Conservation (phyloP, 2,113 vertebrate genomes). For the Willisornis vidua region DNA sequence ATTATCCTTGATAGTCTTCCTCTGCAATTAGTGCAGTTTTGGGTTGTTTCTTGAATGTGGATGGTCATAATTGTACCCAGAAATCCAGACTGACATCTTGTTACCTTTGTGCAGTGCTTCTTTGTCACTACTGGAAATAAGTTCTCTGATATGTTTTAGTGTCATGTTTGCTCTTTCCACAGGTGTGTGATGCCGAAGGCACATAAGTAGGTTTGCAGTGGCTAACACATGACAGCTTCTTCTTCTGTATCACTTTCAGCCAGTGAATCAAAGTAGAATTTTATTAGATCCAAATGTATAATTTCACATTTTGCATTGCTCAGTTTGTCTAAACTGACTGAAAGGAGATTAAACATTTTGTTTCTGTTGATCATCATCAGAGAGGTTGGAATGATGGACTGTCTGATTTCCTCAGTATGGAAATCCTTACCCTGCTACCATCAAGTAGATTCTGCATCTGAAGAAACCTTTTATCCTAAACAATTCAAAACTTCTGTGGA, state of each 20-base stretch:
- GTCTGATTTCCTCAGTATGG: not conserved
- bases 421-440: not conserved
- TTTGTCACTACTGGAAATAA: not conserved
- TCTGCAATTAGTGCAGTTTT: not conserved
- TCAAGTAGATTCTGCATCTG: not conserved
- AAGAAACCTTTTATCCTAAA: not conserved
- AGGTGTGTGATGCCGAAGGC: not conserved
- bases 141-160: not conserved
- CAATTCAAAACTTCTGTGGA: not conserved
- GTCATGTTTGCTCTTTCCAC: not conserved
- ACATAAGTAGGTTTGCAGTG: not conserved
- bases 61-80: not conserved
- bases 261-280: not conserved
- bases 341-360: not conserved
- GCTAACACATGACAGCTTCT: fast-evolving
- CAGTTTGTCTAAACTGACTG: not conserved
- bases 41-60: not conserved
- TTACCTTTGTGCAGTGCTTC: not conserved
- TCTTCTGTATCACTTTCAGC: not conserved
- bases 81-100: not conserved
- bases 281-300: not conserved
- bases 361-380: not conserved
- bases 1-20: not conserved
- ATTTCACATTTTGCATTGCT: not conserved
- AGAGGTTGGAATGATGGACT: not conserved